Conservation (phyloP, 2,113 vertebrate genomes). For the Eupsittula cactorum region DNA sequence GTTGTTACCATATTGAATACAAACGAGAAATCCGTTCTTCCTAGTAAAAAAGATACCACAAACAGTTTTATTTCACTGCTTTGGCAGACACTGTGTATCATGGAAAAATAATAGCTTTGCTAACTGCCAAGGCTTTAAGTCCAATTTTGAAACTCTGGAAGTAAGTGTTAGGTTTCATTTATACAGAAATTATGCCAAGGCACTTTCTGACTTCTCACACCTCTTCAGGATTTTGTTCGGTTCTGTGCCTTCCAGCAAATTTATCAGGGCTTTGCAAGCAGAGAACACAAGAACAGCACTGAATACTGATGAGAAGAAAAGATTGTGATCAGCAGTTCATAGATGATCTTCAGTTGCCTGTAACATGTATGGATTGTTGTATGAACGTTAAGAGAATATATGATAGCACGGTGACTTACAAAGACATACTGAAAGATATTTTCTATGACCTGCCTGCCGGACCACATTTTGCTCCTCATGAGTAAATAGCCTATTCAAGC, state of each 20-base stretch:
- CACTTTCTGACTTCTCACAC: neutral
- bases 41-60: neutral
- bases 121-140: neutral
- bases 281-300: neutral
- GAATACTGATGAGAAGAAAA: neutral
- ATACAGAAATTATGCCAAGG: neutral
- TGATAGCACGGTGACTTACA: neutral
- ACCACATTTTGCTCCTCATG: neutral
- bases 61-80: neutral
- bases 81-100: neutral
- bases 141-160: neutral
- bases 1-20: neutral
- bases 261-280: neutral
- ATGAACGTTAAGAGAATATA: neutral
- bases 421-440: neutral
- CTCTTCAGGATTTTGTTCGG: neutral
- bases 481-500: constrained; percentile 12
- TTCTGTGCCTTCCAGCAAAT: neutral
- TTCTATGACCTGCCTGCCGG: neutral
- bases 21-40: neutral
- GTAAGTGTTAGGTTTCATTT: neutral
- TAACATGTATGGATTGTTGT: neutral
- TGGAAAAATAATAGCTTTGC: neutral
- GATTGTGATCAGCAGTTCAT: neutral
- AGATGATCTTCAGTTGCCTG: neutral